Conservation (phyloP, 1,140 invertebrate genomes). For the Andricus grossulariae region DNA sequence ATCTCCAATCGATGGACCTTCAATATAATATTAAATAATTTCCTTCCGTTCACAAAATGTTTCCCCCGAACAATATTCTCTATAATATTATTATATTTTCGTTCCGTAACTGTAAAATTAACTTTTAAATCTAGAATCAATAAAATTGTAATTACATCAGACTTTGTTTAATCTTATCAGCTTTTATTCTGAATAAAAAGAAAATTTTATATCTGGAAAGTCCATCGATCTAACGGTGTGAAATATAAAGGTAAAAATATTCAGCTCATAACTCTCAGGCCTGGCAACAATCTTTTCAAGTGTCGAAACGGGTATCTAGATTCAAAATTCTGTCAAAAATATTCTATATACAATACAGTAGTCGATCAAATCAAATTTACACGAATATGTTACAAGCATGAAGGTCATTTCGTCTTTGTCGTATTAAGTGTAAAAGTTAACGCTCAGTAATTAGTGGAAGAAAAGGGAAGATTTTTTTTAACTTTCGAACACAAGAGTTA, state of each 20-base stretch:
- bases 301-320: slow-evolving; percentile 38
- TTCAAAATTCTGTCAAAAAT: slow-evolving; percentile 44
- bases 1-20: background rate
- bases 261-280: slow-evolving; percentile 34
- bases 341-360: slow-evolving; percentile 38
- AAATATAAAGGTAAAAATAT: slow-evolving; percentile 61
- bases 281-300: slow-evolving; percentile 35
- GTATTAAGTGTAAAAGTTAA: background rate
- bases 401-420: background rate
- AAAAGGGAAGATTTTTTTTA: background rate
- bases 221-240: slow-evolving; percentile 52
- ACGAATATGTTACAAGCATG: background rate
- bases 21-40: background rate
- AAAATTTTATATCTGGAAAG: slow-evolving; percentile 13
- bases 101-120: too few species aligned
- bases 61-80: slow-evolving; percentile 5
- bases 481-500: slow-evolving; percentile 2
- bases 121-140: too few species aligned
- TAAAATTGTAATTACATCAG: too few species aligned
- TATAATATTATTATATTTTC: too few species aligned
- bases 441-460: background rate
- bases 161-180: background rate
- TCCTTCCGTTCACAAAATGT: slow-evolving; percentile 29
- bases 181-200: background rate
- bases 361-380: background rate